Evolutionary conservation across 1,140 invertebrate species (phyloP), one percentile per base, ranked within the genome.

Genomic region (Zaprionus ghesquierei): DNA sequence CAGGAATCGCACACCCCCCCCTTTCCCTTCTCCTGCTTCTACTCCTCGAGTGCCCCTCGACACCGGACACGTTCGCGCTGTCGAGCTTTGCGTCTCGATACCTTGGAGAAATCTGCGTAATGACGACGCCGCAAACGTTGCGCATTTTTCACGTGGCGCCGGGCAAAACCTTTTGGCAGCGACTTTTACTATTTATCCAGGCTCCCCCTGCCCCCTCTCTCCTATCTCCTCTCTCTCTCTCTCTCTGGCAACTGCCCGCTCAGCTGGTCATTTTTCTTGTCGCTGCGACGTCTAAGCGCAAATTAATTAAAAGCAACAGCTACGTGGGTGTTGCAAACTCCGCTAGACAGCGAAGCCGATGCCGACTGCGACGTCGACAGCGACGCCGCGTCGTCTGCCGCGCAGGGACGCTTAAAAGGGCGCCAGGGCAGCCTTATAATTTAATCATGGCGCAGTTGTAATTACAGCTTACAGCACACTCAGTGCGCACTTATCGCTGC

Each of bases 281-380:
- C 29, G 20, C 51, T 60, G 54, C 63, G 35, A 59, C 62, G 60
- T 75, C 81, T 68, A 75, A 77, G 62, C 69, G 53, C 49, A 54
- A 79, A 87, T 87, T 79, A 86, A 87, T 87, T 86, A 86, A 86
- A 82, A 79, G 68, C 71, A 75, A 69, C 70, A 81, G 70, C 70
- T 74, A 59, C 63, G 35, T 15, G 12, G 23, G 27, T 29, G 12
- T 10, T 23, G 46, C 46, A 50, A 15, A 44, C 18, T n/a, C 10
- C 1, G 33, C 0, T 15, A 38, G 38, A 58, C 22, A 58, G 23
- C 18, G 22, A 18, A 2, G n/a, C 0, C 18, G 23, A 44, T 15
- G 18, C 33, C 12, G 33, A 35, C 33, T 35, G 41, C 22, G 38
- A 44, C 3, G 12, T 1, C 33, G 31, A 3, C 10, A 3, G 2